These are phyloP conservation scores for Apogon talboti DNA, from an alignment of 2,797 vertebrate species.

Conservation along the genomic window DNA sequence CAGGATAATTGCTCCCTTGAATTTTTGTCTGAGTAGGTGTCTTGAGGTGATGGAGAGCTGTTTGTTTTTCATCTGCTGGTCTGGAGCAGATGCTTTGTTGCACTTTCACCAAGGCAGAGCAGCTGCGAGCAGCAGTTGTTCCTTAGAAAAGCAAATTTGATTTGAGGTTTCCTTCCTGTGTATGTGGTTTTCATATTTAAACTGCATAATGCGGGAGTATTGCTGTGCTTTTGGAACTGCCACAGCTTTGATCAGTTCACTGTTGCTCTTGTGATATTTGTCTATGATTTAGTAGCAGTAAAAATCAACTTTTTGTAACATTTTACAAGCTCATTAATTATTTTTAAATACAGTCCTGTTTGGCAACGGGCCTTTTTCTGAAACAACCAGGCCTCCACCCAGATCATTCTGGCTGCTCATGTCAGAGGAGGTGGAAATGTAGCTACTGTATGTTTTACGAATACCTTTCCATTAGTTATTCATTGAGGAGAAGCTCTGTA, in stretches of 20 bases:
- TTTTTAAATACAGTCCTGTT: conserved; percentile 30
- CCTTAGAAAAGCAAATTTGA: conserved; percentile 39
- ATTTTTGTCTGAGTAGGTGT: conserved; percentile 59
- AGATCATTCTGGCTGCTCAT: conserved; percentile 25
- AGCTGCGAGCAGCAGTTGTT: conserved; percentile 45
- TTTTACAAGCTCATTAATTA: conserved; percentile 16
- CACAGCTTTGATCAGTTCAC: background rate
- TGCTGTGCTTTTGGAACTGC: conserved; percentile 8
- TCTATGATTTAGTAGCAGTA: conserved; percentile 19
- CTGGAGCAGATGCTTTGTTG: conserved; percentile 52
- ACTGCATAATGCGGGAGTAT: conserved; percentile 20
- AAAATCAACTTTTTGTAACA: conserved; percentile 18
- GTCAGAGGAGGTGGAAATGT: conserved; percentile 64
- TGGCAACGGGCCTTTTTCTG: conserved; percentile 32
- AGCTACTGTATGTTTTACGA: conserved; percentile 75
- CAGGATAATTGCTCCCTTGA: conserved; percentile 86
- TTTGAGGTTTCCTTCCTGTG: conserved; percentile 25
- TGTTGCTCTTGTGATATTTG: background rate
- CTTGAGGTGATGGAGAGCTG: conserved; percentile 52
- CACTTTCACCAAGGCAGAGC: conserved; percentile 34
- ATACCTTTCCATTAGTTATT: conserved; percentile 77
- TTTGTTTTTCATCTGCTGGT: conserved; percentile 46
- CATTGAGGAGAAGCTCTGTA: conserved; percentile 73
- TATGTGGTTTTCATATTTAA: conserved; percentile 31
- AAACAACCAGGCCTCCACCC: conserved; percentile 29